phyloP scores from a whole-genome alignment of 64 coral and sea anemone species.

The Stylophora pistillata region DNA sequence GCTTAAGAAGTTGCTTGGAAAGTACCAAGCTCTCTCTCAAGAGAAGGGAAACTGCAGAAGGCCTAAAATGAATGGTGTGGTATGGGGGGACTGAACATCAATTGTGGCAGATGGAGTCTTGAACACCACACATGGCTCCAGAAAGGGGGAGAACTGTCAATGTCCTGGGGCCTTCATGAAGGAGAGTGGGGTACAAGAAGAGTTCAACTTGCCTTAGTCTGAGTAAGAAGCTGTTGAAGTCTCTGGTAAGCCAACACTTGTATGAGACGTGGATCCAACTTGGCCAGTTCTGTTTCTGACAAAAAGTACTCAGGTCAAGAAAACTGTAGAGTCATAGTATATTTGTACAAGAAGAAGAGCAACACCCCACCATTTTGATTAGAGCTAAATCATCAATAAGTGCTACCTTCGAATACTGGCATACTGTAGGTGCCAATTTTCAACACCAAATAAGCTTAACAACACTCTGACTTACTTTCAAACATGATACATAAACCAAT shows the following conservation, averaged over 20 bases:
- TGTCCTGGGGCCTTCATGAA: neutral
- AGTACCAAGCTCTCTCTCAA: too few relatives aligned
- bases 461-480: neutral
- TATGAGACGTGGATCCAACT: constrained; percentile 90
- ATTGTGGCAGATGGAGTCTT: too few relatives aligned
- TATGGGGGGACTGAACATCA: too few relatives aligned
- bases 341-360: neutral
- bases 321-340: neutral
- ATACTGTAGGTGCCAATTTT: too few relatives aligned
- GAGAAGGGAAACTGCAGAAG: too few relatives aligned
- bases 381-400: too few relatives aligned
- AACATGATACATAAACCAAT: neutral
- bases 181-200: neutral
- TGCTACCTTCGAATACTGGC: too few relatives aligned
- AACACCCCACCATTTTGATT: neutral
- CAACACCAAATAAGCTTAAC: too few relatives aligned
- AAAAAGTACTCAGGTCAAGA: constrained; percentile 36
- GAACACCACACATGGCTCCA: too few relatives aligned
- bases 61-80: too few relatives aligned
- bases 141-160: neutral
- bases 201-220: constrained; percentile 62
- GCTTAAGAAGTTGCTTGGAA: too few relatives aligned
- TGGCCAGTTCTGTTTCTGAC: constrained; percentile 89
- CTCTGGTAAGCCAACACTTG: constrained; percentile 97
- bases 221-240: constrained; percentile 91